phyloP scores from a whole-genome alignment of 2,888 invertebrate genomes.

The Oxytorus armatus region DNA sequence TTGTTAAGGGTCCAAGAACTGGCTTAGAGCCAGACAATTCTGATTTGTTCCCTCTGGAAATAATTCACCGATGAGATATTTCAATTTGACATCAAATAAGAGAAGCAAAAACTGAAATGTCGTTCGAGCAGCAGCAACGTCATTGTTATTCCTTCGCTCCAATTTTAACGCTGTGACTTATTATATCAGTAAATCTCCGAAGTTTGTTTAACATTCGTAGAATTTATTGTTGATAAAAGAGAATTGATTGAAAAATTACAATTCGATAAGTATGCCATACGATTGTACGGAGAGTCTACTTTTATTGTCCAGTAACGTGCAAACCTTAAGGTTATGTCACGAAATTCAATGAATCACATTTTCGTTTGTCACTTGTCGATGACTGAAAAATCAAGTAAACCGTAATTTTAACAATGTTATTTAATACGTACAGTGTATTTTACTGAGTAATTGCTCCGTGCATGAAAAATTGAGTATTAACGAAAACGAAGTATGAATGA shows the following conservation, averaged over 20 bases:
- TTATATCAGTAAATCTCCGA: too few relatives aligned
- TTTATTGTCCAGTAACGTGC: too few relatives aligned
- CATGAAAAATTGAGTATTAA: neutral
- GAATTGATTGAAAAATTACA: too few relatives aligned
- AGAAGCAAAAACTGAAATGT: neutral
- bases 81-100: conserved; percentile 64
- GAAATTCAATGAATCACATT: neutral
- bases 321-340: conserved; percentile 5
- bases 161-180: too few relatives aligned
- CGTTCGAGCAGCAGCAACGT: too few relatives aligned
- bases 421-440: neutral
- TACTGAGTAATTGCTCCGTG: neutral
- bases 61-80: conserved; percentile 68
- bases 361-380: neutral
- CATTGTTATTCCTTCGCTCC: neutral
- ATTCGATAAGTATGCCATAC: too few relatives aligned
- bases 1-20: conserved; percentile 55
- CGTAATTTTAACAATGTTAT: neutral
- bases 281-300: too few relatives aligned
- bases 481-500: neutral
- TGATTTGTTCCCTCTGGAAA: conserved; percentile 73
- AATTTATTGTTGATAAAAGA: too few relatives aligned
- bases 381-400: neutral
- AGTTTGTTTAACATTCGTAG: neutral
- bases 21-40: conserved; percentile 69